Evolutionary conservation across 2,113 vertebrate species (phyloP), one percentile per base, ranked within the genome.

Genomic region (Esox niger): DNA sequence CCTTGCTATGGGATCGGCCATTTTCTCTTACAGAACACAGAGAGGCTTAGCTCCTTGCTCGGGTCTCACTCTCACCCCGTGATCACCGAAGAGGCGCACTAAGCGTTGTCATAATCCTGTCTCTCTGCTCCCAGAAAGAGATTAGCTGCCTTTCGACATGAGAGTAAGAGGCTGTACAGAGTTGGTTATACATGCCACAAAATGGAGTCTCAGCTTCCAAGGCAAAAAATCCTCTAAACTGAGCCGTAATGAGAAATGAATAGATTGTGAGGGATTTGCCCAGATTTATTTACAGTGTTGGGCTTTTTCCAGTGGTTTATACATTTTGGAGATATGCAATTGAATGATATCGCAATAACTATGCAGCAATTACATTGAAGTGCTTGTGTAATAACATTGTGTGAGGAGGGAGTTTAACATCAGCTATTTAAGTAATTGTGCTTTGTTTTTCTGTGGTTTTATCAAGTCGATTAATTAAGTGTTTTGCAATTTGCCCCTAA

Each of bases 1-100:
- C 5, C 64, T 74, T 59, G 77, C 82, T 87, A 88, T 87, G 68
- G 86, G 76, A 83, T 86, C 79, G 70, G 71, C 82, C 71, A 70
- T 82, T 90, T 88, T 78, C 82, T 73, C 69, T 88, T 86, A 88
- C 80, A 73, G 83, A 82, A 84, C 80, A 83, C 77, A 76, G 76
- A 84, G 58, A 77, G 84, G 81, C 77, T 87, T 80, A 85, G 68
- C 84, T 61, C 33, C 38, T 26, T 52, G 49, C 68, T 76, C 61
- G 71, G 73, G 75, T 76, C 77, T 75, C 33, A 46, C 68, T 77
- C n/a, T 23, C 7, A 27, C 63, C 67, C 62, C 25, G 59, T 49
- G 61, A 85, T 84, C 79, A 76, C 74, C 57, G 67, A 56, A 32
- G 57, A 78, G 54, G 70, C 63, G 69, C 58, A 80, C 46, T 75